These are phyloP conservation scores for Rhynchotus rufescens DNA, from an alignment of 2,797 vertebrate species.

Conservation along the genomic window DNA sequence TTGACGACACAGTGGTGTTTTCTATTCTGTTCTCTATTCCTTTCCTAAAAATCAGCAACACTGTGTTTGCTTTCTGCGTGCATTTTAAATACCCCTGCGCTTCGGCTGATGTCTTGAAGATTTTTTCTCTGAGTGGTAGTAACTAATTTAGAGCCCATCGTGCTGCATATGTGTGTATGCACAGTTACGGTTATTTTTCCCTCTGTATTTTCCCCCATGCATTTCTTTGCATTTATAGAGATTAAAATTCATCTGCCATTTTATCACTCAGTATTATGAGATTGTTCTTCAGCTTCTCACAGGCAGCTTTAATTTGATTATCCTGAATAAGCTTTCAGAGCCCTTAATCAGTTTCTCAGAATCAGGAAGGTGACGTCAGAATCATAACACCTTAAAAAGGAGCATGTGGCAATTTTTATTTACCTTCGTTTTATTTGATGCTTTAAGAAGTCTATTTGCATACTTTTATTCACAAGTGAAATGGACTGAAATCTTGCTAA, in stretches of 20 bases:
- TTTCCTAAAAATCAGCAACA: background rate
- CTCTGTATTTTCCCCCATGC: background rate
- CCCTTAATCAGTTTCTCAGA: conserved; percentile 13
- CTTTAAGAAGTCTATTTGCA: conserved; percentile 5
- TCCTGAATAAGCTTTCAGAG: conserved; percentile 6
- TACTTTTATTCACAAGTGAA: conserved; percentile 11
- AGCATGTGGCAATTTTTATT: background rate
- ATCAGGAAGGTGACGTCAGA: conserved; percentile 8
- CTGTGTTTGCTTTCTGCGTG: conserved; percentile 2
- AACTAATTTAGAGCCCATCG: background rate
- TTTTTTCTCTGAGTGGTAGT: background rate
- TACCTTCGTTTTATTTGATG: background rate
- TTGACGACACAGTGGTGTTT: background rate
- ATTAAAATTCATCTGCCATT: conserved; percentile 33
- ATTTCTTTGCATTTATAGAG: conserved; percentile 33
- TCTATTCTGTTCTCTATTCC: background rate
- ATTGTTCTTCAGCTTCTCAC: conserved; percentile 34
- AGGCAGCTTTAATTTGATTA: conserved; percentile 39
- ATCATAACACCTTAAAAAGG: background rate
- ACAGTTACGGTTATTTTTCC: background rate
- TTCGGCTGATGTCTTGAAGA: background rate
- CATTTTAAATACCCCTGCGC: background rate
- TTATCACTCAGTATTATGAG: conserved; percentile 27
- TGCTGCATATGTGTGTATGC: background rate
- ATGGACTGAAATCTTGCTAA: background rate